These are phyloP conservation scores for Scaptomyza hsui DNA, from an alignment of 1,140 invertebrate genomes.

Conservation along the genomic window DNA sequence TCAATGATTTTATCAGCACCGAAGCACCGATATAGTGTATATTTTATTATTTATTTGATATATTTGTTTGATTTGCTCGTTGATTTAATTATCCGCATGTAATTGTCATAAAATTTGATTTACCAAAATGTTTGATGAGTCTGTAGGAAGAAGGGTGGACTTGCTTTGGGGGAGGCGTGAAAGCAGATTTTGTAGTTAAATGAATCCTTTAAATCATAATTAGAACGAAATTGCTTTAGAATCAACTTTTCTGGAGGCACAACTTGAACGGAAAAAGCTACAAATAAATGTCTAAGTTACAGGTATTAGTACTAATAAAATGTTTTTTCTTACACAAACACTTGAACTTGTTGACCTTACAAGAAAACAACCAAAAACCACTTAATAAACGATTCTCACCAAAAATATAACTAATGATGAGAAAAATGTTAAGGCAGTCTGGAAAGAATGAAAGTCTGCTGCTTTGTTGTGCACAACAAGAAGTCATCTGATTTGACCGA, in stretches of 20 bases:
- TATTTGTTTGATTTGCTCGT: conserved; percentile 61
- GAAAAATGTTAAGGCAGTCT: neutral
- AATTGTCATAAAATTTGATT: conserved; percentile 69
- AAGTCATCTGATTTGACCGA: conserved; percentile 65
- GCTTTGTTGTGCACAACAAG: conserved; percentile 47
- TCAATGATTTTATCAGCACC: conserved; percentile 56
- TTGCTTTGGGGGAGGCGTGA: conserved; percentile 5
- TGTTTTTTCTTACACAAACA: too few relatives aligned
- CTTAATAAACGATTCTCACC: conserved; percentile 1
- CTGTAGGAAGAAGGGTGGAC: neutral
- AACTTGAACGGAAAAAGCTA: too few relatives aligned
- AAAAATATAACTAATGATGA: conserved; percentile 16
- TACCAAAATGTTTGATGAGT: conserved; percentile 19
- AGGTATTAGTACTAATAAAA: too few relatives aligned
- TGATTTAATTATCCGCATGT: conserved; percentile 69
- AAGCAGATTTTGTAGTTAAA: neutral
- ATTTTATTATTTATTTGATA: conserved; percentile 71
- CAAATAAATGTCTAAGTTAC: too few relatives aligned
- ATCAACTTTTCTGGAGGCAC: too few relatives aligned
- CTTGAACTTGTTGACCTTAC: neutral
- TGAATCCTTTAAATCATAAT: neutral
- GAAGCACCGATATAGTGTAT: conserved; percentile 13
- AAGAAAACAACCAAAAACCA: neutral
- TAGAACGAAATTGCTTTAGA: neutral
- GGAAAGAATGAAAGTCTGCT: neutral